A percentile compares a stretch with the other conserved stretches of the same genome.
phyloP scores from a whole-genome alignment of 2,113 vertebrate species.

The Ursus arctos region DNA sequence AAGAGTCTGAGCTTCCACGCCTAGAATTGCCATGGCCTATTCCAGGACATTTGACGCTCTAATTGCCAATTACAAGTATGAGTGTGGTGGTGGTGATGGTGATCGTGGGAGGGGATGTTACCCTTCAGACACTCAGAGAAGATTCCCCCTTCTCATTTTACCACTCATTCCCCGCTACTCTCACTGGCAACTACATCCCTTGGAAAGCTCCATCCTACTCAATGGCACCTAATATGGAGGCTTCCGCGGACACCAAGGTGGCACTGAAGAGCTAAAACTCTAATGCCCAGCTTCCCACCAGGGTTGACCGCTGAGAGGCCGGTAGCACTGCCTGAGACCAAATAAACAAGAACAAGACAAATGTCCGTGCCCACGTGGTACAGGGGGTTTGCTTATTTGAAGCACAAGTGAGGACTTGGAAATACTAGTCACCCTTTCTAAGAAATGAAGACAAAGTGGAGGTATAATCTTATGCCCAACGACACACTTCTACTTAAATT shows the following conservation, averaged over 20 bases:
- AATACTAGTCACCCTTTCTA: not conserved
- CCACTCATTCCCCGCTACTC: not conserved
- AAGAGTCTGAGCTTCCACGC: not conserved
- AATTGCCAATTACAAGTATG: not conserved
- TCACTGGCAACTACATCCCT: not conserved
- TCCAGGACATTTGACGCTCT: not conserved
- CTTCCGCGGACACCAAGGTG: not conserved
- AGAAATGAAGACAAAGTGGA: not conserved
- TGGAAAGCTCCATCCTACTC: not conserved
- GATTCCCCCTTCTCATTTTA: not conserved
- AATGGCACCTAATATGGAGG: not conserved
- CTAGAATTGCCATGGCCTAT: not conserved
- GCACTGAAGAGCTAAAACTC: not conserved
- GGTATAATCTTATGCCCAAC: not conserved
- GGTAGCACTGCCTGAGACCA: not conserved
- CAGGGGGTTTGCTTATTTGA: not conserved
- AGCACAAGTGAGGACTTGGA: not conserved
- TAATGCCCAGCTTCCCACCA: not conserved
- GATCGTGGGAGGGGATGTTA: rapidly evolving
- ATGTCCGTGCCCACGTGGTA: rapidly evolving
- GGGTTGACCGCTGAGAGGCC: not conserved
- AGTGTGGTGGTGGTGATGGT: not conserved
- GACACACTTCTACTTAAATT: not conserved
- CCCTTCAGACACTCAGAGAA: not conserved
- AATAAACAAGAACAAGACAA: not conserved